Base-by-base conservation (phyloP, 2,888 invertebrate species). In the Caenorhabditis imperialis region DNA sequence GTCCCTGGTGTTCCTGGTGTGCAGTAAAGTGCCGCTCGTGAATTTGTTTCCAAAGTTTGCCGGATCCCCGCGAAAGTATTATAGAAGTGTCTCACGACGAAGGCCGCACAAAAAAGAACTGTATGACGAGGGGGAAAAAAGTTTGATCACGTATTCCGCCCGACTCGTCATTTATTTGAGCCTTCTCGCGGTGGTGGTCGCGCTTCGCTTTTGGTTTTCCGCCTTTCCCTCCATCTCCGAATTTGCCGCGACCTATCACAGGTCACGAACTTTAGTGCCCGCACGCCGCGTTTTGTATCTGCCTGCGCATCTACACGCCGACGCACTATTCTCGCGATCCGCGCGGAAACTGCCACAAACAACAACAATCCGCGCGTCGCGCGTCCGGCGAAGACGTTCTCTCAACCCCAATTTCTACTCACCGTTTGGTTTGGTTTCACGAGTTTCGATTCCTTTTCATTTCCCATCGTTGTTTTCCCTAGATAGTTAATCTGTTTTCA, bases 81-180 rank as follows among this genome's bases (percentile, higher is more conserved):
- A 69, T 37, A 69, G 69, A 60, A 69, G 69, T 69, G 69, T 69
- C 69, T 69, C 69, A 69, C 69, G 69, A 69, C 44, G 53, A 60
- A 37, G 16, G 48, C 42, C 54, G 55, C 38, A 20, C 30, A 55
- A 57, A 71, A 57, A 57, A 67, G 45, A 50, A 67, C 67, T 67
- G 57, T 61, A 51, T 50, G 55, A 55, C 37, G n/a, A n/a, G n/a
- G n/a, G n/a, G n/a, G 44, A 51, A 61, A 72, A 72, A 72, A 72
- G 58, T 72, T 72, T 72, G 63, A 72, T 72, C 72, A 72, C 72
- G 72, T 72, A 72, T 72, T 72, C 57, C 62, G 69, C 69, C 53
- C 67, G 67, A 42, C 58, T 72, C 72, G 72, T 72, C 72, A 72
- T 63, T 72, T 72, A 72, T 72, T 72, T 72, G 72, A 72, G 72